Conservation (phyloP, 1,140 invertebrate genomes). For the Drosophila nebulosa region DNA sequence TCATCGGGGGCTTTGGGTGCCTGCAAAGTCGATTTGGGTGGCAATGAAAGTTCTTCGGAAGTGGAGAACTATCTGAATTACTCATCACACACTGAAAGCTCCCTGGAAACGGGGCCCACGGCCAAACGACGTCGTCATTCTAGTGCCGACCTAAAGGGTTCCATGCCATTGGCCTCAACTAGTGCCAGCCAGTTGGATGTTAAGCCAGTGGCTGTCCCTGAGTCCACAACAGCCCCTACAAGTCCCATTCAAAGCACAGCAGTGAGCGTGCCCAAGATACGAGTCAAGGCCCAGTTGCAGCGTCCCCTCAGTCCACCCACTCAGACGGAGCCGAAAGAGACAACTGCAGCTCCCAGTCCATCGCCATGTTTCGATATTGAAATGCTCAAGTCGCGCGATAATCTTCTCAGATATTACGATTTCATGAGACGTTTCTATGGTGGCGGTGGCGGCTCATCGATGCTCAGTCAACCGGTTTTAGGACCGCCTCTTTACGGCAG, state of each 20-base stretch:
- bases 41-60: slow-evolving; percentile 79
- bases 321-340: not conserved
- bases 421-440: slow-evolving; percentile 76
- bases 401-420: slow-evolving; percentile 73
- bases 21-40: slow-evolving; percentile 50
- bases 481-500: slow-evolving; percentile 69
- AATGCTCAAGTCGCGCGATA: slow-evolving; percentile 69
- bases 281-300: slow-evolving; percentile 66
- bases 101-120: slow-evolving; percentile 66
- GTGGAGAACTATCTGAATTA: slow-evolving; percentile 71
- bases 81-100: slow-evolving; percentile 78
- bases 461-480: slow-evolving; percentile 64
- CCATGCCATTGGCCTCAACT: not conserved
- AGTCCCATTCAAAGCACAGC: slow-evolving; percentile 2
- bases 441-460: slow-evolving; percentile 25
- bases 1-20: slow-evolving; percentile 7
- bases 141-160: slow-evolving; percentile 60
- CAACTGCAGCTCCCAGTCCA: not conserved
- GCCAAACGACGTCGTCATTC: slow-evolving; percentile 66
- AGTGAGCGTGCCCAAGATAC: slow-evolving; percentile 67
- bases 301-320: slow-evolving; percentile 64
- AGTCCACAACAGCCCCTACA: slow-evolving; percentile 8
- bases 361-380: slow-evolving; percentile 50
- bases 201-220: not conserved
- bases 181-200: slow-evolving; percentile 43